A percentile compares a stretch with the other conserved stretches of the same genome.
These are phyloP conservation scores for Spisula solida DNA, from an alignment of 2,888 invertebrate species.

Conservation along the genomic window DNA sequence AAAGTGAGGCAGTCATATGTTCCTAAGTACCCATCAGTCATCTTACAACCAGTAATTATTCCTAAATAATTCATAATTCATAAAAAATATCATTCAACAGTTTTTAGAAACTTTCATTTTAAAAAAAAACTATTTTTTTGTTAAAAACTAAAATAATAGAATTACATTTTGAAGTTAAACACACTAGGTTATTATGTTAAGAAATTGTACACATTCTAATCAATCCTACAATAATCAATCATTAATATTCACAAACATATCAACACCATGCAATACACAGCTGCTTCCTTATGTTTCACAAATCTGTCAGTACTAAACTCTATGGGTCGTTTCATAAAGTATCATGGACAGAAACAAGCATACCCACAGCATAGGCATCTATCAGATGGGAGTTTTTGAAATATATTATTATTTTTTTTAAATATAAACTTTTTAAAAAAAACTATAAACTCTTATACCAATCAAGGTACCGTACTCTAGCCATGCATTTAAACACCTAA, in stretches of 20 bases:
- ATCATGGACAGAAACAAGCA: too few species aligned
- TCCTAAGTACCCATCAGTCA: constrained; percentile 12
- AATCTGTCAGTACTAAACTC: too few species aligned
- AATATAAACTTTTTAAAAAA: too few species aligned
- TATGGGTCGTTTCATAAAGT: too few species aligned
- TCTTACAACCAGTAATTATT: background rate
- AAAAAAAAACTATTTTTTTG: background rate
- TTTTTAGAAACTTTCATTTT: background rate
- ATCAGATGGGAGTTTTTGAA: too few species aligned
- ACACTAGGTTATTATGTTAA: constrained; percentile 35
- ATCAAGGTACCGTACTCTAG: too few species aligned
- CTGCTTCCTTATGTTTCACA: constrained; percentile 29
- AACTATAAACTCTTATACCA: too few species aligned
- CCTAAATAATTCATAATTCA: background rate
- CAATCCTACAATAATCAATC: constrained; percentile 52
- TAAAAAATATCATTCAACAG: background rate
- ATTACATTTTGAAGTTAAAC: constrained; percentile 5
- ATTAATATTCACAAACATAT: constrained; percentile 47
- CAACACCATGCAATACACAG: constrained; percentile 48
- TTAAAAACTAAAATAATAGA: background rate
- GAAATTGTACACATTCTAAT: constrained; percentile 31
- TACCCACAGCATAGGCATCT: too few species aligned
- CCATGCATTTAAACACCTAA: too few species aligned
- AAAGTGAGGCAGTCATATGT: background rate
- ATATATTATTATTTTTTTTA: too few species aligned